These are phyloP conservation scores for Drosophila siamana DNA, from an alignment of 2,888 invertebrate species.

Conservation along the genomic window DNA sequence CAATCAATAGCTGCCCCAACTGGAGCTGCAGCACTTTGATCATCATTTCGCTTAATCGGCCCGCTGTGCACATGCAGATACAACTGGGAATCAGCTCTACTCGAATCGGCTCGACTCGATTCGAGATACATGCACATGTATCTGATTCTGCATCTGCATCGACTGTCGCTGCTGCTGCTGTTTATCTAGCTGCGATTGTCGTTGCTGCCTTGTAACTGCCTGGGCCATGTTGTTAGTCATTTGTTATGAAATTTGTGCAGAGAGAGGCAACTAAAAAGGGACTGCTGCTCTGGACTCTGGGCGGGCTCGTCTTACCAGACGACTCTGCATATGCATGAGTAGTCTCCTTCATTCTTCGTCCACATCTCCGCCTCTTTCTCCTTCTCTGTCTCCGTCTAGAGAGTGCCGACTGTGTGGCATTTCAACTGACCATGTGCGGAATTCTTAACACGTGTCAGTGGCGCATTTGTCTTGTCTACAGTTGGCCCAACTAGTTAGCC, in stretches of 20 bases:
- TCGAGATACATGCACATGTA: constrained; percentile 49
- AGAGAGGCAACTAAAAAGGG: constrained; percentile 56
- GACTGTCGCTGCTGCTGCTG: constrained; percentile 49
- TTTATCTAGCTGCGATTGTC: constrained; percentile 72
- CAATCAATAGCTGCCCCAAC: constrained; percentile 65
- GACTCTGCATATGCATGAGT: constrained; percentile 72
- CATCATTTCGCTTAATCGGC: constrained; percentile 78
- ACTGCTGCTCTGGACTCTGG: constrained; percentile 31
- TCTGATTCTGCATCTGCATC: constrained; percentile 40
- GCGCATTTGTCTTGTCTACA: constrained; percentile 64
- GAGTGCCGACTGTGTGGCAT: constrained; percentile 73
- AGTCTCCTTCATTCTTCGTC: neutral
- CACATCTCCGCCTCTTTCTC: neutral
- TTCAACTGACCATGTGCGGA: constrained; percentile 72
- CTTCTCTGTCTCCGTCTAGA: neutral
- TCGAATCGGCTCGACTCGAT: constrained; percentile 7
- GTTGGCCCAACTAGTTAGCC: constrained; percentile 21
- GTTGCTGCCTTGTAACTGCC: constrained; percentile 49
- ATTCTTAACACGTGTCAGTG: constrained; percentile 75
- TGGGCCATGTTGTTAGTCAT: constrained; percentile 75
- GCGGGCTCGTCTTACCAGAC: constrained; percentile 38
- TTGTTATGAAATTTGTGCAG: constrained; percentile 74
- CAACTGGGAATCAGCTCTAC: constrained; percentile 9
- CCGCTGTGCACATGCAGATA: constrained; percentile 71
- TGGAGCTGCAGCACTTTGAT: constrained; percentile 73